Conservation (phyloP, 2,797 vertebrate species). For the Melopsittacus undulatus region DNA sequence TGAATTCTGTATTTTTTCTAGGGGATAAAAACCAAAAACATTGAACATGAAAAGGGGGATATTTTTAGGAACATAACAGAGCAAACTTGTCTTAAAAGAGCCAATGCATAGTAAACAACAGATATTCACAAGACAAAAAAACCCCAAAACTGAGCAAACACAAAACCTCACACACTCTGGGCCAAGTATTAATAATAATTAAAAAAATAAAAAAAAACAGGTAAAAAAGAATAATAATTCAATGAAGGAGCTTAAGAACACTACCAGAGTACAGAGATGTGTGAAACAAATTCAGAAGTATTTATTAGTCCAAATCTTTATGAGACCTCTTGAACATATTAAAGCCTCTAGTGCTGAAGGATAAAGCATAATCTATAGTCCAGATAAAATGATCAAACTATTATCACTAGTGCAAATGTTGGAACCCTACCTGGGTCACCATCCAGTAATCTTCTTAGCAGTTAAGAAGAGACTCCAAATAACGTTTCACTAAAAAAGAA, state of each 20-base stretch:
- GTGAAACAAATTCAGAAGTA: accelerated
- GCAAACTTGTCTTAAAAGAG: background rate
- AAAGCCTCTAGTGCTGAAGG: background rate
- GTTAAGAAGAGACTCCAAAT: background rate
- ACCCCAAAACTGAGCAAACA: accelerated
- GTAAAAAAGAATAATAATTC: background rate
- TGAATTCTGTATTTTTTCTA: background rate
- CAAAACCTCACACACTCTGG: background rate
- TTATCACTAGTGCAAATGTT: background rate
- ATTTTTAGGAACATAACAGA: background rate
- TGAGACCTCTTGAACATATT: background rate
- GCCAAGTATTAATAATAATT: background rate
- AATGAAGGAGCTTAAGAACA: background rate
- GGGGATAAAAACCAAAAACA: background rate
- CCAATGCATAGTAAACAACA: background rate
- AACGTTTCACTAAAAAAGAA: background rate
- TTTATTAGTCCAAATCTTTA: background rate
- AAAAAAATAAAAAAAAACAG: background rate
- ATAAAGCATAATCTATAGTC: background rate
- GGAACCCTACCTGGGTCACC: background rate
- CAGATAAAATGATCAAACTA: background rate
- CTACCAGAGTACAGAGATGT: background rate
- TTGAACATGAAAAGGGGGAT: background rate
- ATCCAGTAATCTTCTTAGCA: background rate
- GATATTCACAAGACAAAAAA: background rate